Evolutionary conservation across 2,113 vertebrate species (phyloP).

Genomic region (Oreotrochilus melanogaster): DNA sequence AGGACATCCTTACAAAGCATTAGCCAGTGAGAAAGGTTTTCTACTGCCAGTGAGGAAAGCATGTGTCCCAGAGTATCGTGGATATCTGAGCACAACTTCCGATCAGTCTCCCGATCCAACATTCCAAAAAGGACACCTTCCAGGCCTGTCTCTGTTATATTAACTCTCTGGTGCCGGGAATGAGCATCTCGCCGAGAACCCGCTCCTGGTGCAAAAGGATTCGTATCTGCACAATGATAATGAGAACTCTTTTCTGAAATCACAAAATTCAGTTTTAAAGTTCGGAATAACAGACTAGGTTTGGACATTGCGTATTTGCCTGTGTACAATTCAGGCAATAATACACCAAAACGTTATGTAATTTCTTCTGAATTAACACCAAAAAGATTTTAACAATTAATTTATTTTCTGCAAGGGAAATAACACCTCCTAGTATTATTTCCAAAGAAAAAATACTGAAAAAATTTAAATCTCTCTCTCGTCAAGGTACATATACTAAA

Average conservation of each 20-base stretch:
- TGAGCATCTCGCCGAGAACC: constrained; percentile 75
- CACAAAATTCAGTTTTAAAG: background rate
- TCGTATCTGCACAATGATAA: constrained; percentile 72
- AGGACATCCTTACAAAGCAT: constrained; percentile 98
- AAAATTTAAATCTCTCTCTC: background rate
- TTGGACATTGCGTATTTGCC: no score
- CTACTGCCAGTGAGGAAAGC: constrained; percentile 95
- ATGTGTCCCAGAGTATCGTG: constrained; percentile 98
- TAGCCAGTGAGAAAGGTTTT: constrained; percentile 96
- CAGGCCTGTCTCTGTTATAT: constrained; percentile 95
- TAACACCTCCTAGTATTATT: background rate
- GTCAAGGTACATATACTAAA: background rate
- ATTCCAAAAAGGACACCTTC: constrained; percentile 98
- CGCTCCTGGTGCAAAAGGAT: constrained; percentile 75
- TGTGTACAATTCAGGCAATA: background rate
- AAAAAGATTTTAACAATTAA: background rate
- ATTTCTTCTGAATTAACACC: background rate
- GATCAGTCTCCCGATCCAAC: constrained; percentile 96
- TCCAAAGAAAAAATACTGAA: background rate
- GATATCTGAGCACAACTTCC: constrained; percentile 96
- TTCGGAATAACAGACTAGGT: background rate
- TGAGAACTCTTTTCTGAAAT: background rate
- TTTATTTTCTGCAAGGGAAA: background rate
- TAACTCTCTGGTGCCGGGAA: constrained; percentile 84
- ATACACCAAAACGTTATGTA: background rate